phyloP scores from a whole-genome alignment of 2,888 invertebrate species.

The Mellilla xanthometata region DNA sequence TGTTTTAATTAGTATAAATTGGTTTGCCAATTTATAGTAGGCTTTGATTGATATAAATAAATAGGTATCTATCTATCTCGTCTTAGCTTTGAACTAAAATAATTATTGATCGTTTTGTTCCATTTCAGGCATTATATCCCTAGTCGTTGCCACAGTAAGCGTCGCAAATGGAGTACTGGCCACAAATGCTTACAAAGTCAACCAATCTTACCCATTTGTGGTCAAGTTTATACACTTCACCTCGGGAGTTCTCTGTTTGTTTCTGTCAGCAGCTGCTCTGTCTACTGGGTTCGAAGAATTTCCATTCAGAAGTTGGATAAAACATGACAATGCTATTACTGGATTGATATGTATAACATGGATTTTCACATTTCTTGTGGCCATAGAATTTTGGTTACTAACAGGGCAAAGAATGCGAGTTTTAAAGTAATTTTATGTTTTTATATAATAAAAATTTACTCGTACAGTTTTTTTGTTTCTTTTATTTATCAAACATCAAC shows the following conservation, averaged over 20 bases:
- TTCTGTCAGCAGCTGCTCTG: slow-evolving; percentile 42
- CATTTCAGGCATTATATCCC: slow-evolving; percentile 45
- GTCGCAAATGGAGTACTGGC: slow-evolving; percentile 39
- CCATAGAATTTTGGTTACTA: slow-evolving; percentile 42
- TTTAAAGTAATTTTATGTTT: slow-evolving; percentile 11
- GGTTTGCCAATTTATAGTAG: too few species aligned
- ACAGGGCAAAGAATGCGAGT: slow-evolving; percentile 29
- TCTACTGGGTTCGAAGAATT: slow-evolving; percentile 39
- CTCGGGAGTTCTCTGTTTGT: slow-evolving; percentile 40
- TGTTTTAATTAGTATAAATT: too few species aligned
- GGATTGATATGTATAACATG: slow-evolving; percentile 29
- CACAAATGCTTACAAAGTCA: slow-evolving; percentile 34
- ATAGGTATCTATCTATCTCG: too few species aligned
- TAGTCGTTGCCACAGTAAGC: slow-evolving; percentile 37
- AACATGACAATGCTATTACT: slow-evolving; percentile 29
- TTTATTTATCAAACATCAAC: too few species aligned
- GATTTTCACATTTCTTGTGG: slow-evolving; percentile 39
- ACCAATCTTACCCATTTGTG: slow-evolving; percentile 23
- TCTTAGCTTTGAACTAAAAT: too few species aligned
- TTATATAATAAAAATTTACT: too few species aligned
- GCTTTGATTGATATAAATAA: too few species aligned
- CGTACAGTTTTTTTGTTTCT: too few species aligned
- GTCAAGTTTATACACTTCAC: slow-evolving; percentile 41
- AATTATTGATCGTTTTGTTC: too few species aligned
- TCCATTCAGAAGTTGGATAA: slow-evolving; percentile 41